Evolutionary conservation across 2,888 invertebrate genomes (phyloP).

Genomic region (Prenolepis imparis): DNA sequence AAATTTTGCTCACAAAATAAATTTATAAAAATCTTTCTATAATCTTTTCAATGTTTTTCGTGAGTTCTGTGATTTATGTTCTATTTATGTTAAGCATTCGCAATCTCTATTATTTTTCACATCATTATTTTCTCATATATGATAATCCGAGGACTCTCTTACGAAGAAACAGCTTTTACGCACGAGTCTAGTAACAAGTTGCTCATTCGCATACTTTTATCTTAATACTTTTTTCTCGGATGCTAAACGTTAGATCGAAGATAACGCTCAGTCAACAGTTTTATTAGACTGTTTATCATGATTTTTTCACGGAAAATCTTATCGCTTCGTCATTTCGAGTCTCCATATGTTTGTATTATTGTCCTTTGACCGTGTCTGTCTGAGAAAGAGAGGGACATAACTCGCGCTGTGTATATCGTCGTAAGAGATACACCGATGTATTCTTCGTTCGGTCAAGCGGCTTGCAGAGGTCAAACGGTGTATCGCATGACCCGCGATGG

Average conservation of each 20-base stretch:
- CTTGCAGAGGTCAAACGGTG: conserved; percentile 66
- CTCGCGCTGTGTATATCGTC: conserved; percentile 22
- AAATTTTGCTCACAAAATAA: conserved; percentile 9
- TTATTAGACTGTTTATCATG: conserved; percentile 36
- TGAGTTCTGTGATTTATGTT: conserved; percentile 31
- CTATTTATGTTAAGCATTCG: conserved; percentile 30
- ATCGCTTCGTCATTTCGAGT: conserved; percentile 11
- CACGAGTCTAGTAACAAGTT: conserved; percentile 13
- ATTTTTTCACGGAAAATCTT: conserved; percentile 34
- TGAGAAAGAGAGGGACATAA: conserved; percentile 34
- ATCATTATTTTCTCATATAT: conserved; percentile 28
- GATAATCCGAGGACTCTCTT: conserved; percentile 32
- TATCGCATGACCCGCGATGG: conserved; percentile 70
- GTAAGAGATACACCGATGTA: conserved; percentile 52
- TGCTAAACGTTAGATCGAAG: conserved; percentile 38
- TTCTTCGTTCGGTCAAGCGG: conserved; percentile 61
- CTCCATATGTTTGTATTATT: conserved; percentile 40
- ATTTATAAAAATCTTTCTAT: conserved; percentile 17
- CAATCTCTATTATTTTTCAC: conserved; percentile 27
- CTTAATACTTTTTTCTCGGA: conserved; percentile 27
- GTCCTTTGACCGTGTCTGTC: conserved; percentile 8
- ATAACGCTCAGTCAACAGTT: conserved; percentile 37
- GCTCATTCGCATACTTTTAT: conserved; percentile 43
- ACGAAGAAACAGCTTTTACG: conserved; percentile 39
- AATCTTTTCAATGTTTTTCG: conserved; percentile 4